A percentile compares a stretch with the other conserved stretches of the same genome.
These are phyloP conservation scores for Acrocyrtus sp. DNA, from an alignment of 2,888 invertebrate species.

Conservation along the genomic window DNA sequence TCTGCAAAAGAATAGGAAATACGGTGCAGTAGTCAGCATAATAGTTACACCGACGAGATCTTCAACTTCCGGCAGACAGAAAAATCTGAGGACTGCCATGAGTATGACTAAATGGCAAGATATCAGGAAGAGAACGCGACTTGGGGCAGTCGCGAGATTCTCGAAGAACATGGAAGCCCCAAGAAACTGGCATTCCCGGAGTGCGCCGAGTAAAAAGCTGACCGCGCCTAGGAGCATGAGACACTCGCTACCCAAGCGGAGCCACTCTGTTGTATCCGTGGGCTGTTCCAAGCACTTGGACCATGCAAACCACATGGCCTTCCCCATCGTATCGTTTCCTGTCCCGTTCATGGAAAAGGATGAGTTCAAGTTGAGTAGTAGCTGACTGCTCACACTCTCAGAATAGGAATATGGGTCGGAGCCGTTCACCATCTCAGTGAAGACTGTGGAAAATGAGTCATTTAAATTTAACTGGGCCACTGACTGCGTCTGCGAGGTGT, in stretches of 20 bases:
- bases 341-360: constrained; percentile 18
- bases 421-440: constrained; percentile 15
- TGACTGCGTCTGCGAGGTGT: constrained; percentile 40
- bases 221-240: constrained; percentile 84
- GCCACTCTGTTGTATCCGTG: constrained; percentile 70
- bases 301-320: constrained; percentile 24
- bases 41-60: constrained; percentile 92
- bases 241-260: constrained; percentile 82
- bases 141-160: constrained; percentile 89
- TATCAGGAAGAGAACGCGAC: constrained; percentile 92
- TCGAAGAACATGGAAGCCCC: constrained; percentile 95
- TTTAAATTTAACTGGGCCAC: too few species aligned
- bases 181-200: constrained; percentile 89
- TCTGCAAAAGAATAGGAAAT: constrained; percentile 96
- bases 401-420: constrained; percentile 5
- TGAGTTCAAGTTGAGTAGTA: constrained; percentile 5
- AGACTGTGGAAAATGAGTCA: constrained; percentile 12
- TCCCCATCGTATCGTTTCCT: constrained; percentile 16
- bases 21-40: constrained; percentile 95
- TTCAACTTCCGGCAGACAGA: constrained; percentile 88
- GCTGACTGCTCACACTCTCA: neutral
- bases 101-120: constrained; percentile 90
- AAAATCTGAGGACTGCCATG: constrained; percentile 80
- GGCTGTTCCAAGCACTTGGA: constrained; percentile 46
- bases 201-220: constrained; percentile 83